Evolutionary conservation across 2,113 vertebrate species (phyloP).

Genomic region (Burhinus oedicnemus): DNA sequence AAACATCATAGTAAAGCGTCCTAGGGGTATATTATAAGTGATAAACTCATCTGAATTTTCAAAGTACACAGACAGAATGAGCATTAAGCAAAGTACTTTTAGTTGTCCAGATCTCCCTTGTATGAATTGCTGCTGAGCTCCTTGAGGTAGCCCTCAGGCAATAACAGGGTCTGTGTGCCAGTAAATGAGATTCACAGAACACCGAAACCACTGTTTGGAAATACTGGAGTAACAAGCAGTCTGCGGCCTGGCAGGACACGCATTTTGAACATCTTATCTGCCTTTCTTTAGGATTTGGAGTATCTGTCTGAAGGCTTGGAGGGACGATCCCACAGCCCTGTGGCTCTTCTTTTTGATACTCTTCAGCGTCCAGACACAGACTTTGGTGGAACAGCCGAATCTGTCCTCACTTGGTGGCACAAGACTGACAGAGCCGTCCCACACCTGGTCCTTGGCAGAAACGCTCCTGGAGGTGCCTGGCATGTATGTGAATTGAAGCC

Average conservation of each 20-base stretch:
- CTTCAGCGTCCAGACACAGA: conserved; percentile 82
- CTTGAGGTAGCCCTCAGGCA: background rate
- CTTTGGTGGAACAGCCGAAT: conserved; percentile 74
- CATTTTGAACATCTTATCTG: background rate
- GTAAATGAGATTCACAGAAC: background rate
- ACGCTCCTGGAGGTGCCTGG: conserved; percentile 81
- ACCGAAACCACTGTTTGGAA: background rate
- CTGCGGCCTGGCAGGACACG: background rate
- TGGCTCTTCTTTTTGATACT: conserved; percentile 82
- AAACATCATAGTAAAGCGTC: background rate
- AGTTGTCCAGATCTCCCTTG: background rate
- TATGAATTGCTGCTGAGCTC: background rate
- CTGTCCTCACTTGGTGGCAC: conserved; percentile 75
- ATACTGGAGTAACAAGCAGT: background rate
- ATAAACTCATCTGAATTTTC: background rate
- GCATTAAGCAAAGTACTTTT: background rate
- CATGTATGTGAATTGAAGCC: conserved; percentile 70
- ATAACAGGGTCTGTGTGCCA: background rate
- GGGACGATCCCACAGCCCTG: conserved; percentile 78
- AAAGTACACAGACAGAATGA: background rate
- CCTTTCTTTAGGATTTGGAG: conserved; percentile 74
- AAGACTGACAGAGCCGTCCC: conserved; percentile 68
- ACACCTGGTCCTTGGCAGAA: conserved; percentile 83
- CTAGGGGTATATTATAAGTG: background rate
- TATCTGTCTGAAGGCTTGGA: conserved; percentile 85